These are phyloP conservation scores for Drosophila burlai DNA, from an alignment of 1,140 invertebrate species.

Conservation along the genomic window DNA sequence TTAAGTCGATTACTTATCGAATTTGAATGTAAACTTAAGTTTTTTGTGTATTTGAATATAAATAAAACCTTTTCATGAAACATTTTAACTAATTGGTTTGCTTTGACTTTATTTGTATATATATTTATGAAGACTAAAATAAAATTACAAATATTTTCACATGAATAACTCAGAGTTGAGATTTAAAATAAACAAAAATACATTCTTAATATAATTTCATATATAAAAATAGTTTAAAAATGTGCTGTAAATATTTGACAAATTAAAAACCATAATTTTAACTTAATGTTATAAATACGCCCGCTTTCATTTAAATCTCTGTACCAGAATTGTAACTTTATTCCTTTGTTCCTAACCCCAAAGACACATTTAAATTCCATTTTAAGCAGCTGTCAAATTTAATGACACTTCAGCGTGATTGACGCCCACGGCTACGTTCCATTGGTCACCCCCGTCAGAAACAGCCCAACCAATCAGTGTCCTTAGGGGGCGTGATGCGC, in stretches of 20 bases:
- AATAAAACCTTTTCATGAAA: no score
- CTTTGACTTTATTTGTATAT: not conserved
- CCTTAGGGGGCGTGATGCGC: constrained; percentile 47
- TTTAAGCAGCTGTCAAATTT: constrained; percentile 11
- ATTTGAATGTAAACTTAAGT: not conserved
- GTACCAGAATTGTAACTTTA: not conserved
- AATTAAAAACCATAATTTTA: no score
- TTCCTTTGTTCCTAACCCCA: no score
- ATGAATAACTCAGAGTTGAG: no score
- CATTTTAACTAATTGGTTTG: not conserved
- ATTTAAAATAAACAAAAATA: not conserved
- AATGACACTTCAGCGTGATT: constrained; percentile 8
- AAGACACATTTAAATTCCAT: not conserved
- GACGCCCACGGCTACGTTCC: constrained; percentile 11
- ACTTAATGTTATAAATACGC: not conserved
- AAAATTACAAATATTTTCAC: not conserved
- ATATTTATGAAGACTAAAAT: not conserved
- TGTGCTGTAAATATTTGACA: not conserved
- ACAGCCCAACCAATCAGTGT: constrained; percentile 43
- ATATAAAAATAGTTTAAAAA: not conserved
- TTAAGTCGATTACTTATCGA: not conserved
- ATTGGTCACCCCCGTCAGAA: constrained; percentile 37
- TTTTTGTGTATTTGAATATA: not conserved
- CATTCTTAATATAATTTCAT: not conserved
- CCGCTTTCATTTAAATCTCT: no score